Conservation (phyloP, 1,140 invertebrate genomes). For the Lycorma delicatula region DNA sequence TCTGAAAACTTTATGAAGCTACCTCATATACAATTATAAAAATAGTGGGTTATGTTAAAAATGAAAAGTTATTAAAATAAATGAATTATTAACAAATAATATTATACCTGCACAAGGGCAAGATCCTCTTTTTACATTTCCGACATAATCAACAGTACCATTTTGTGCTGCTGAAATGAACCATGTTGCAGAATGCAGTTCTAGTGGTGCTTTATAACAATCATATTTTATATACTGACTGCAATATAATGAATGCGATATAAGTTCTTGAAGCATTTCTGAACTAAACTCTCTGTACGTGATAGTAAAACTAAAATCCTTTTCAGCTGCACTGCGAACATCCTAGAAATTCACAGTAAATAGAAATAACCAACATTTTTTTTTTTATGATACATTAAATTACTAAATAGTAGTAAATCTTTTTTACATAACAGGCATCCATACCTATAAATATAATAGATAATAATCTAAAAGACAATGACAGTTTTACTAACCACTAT, state of each 20-base stretch:
- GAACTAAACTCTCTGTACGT: conserved; percentile 81
- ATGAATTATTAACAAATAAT: conserved; percentile 27
- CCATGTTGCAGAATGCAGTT: conserved; percentile 83
- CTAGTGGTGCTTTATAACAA: conserved; percentile 78
- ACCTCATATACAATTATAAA: background rate
- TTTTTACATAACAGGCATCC: no score
- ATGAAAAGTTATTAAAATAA: no score
- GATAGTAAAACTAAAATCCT: conserved; percentile 74
- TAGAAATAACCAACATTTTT: background rate
- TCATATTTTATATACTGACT: conserved; percentile 86
- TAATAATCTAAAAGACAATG: no score
- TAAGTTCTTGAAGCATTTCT: conserved; percentile 82
- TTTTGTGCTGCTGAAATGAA: conserved; percentile 70
- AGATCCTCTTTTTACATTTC: conserved; percentile 62
- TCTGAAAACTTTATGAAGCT: background rate
- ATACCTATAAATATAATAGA: no score
- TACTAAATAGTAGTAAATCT: no score
- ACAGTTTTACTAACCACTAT: no score
- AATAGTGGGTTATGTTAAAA: background rate
- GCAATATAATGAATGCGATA: conserved; percentile 80
- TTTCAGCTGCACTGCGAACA: conserved; percentile 61
- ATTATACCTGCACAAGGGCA: conserved; percentile 60
- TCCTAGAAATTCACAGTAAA: conserved; percentile 40
- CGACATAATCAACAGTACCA: conserved; percentile 71
- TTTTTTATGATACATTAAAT: no score